Evolutionary conservation across 2,888 invertebrate genomes (phyloP), one percentile per base, ranked within the genome.

Genomic region (Apotomis betuletana): DNA sequence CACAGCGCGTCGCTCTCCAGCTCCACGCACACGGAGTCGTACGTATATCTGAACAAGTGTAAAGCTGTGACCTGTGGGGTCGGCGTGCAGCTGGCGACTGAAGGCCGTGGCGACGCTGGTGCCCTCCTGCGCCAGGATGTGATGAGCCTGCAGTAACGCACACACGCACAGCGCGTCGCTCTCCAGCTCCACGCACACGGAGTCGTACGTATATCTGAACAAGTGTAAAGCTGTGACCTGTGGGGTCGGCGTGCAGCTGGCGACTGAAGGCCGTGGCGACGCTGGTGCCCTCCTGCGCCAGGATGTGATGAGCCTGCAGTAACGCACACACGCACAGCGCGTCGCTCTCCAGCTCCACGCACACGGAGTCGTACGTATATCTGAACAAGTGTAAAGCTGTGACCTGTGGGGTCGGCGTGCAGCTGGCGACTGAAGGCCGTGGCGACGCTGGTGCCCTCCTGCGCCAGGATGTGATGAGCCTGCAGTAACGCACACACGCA

Each of bases 401-500:
- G 5, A 69, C 69, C 62, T 9, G 55, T 55, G 4, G 55, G 38
- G 38, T 61, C 68, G 0, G 49, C 10, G 67, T 58, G 41, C 27
- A 51, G 68, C 12, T 52, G 84, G 84, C 0, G 88, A 79, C 77
- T 97, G 86, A 99, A 99, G 3, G 97, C 96, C 0, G 97, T 96
- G 44, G 96, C 95, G 2, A 96, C 95, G 83, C 96, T 96, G 4
- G 97, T 97, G 70, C 99, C 99, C 91, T 99, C 99, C 0, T 82
- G 79, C 79, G 83, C 98, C 83, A 97, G 96, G 4, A 99, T 96
- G 84, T 96, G 96, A 80, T 96, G 96, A 4, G 98, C 96, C 89
- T 99, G 98, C 63, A 99, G 92, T 63, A 99, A 89, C 0, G 99
- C 98, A 83, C 97, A 98, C 36, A 99, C 98, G 0, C 98, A 97